Percentiles rank a stretch among this genome's conserved stretches.
Evolutionary conservation across 2,888 invertebrate species (phyloP).

Genomic region (Tenthredo notha): DNA sequence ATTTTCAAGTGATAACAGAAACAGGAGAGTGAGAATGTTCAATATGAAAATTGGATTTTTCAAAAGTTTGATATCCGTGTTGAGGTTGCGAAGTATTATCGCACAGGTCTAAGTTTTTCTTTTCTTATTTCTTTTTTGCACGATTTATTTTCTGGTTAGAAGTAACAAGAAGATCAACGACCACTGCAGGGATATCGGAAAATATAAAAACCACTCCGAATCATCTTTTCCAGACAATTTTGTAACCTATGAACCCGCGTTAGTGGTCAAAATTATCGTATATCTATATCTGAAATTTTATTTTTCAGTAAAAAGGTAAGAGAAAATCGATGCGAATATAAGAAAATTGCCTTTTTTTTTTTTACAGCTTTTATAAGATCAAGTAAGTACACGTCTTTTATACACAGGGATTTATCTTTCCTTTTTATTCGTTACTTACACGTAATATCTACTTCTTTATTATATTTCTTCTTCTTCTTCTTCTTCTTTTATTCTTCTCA

Average conservation of each 20-base stretch:
- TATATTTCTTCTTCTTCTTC: background rate
- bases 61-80: too few species aligned
- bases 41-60: background rate
- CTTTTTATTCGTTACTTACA: background rate
- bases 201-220: too few species aligned
- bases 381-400: background rate
- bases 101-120: background rate
- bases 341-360: background rate
- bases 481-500: background rate
- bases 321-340: background rate
- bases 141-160: background rate
- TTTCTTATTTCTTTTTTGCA: too few species aligned
- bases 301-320: background rate
- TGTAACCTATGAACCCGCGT: too few species aligned
- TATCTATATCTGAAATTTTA: too few species aligned
- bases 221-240: too few species aligned
- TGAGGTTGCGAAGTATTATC: too few species aligned
- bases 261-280: background rate
- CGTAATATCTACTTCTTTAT: slow-evolving; percentile 3
- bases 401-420: background rate
- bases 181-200: too few species aligned
- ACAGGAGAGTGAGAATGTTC: too few species aligned
- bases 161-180: background rate
- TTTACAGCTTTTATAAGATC: background rate
- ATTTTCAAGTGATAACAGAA: background rate